Base-by-base conservation (phyloP, 2,113 vertebrate genomes). In the Neotoma lepida region DNA sequence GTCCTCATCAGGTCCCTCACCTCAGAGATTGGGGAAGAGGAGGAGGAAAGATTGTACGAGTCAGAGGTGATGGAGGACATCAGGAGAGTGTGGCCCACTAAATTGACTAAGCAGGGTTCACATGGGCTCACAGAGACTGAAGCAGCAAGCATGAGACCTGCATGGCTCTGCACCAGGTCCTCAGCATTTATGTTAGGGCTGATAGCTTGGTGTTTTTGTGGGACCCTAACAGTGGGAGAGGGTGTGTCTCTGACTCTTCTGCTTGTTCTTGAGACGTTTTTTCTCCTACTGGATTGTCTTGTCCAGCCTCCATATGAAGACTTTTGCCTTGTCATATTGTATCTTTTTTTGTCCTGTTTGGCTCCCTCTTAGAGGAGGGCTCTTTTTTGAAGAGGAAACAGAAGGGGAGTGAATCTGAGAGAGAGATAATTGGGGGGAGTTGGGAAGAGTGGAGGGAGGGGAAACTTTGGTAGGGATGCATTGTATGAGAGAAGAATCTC, bases 221-320 rank as follows among this genome's bases (percentile, higher is more conserved):
- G n/a, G 54, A 82, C 35, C 12, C 22, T 4, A 41, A n/a, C 3
- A 22, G 6, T 58, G 22, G 35, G 6, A 39, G 2, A n/a, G 28
- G 22, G 14, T 30, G 1, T 82, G n/a, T 28, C 56, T 41, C n/a
- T 61, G 6, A 61, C 24, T 61, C 54, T 41, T 58, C 54, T 24
- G 24, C 6, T n/a, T 58, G 12, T 54, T 61, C 54, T 82, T 28
- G 54, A 41, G 54, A 61, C 7, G 9, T 2, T 51, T 80, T 58
- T 41, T 2, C 2, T 39, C 12, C 12, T 58, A 5, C 39, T 39
- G n/a, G 0, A 1, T 61, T 9, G n/a, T n/a, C 6, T 82, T 28
- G 13, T 17, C 24, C 24, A 41, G 54, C n/a, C 1, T 61, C n/a
- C 2, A 15, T 20, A 61, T 17, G 80, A 61, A 26, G 24, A 39